Percentiles rank a stretch among this genome's conserved stretches.
Evolutionary conservation across 2,797 vertebrate genomes (phyloP).

Genomic region (Diceros bicornis): DNA sequence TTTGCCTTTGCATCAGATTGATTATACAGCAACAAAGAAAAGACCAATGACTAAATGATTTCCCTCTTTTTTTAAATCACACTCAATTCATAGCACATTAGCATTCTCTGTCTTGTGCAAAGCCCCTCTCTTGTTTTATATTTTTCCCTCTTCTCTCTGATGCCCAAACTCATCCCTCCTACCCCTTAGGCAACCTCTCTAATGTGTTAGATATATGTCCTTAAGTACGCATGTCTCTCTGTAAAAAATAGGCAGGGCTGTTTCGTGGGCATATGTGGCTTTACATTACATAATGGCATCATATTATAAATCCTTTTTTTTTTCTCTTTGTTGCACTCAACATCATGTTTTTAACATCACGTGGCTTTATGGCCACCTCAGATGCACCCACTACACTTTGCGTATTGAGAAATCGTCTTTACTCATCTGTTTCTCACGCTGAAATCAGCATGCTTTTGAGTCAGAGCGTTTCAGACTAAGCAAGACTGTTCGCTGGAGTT

Average conservation of each 20-base stretch:
- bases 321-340: neutral
- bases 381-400: neutral
- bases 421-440: slow-evolving; percentile 5
- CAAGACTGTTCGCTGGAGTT: neutral
- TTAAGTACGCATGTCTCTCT: neutral
- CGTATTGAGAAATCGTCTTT: neutral
- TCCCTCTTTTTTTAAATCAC: neutral
- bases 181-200: neutral
- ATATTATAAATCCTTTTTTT: neutral
- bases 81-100: neutral
- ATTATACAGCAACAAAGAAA: neutral
- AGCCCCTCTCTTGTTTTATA: neutral
- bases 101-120: neutral
- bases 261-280: neutral
- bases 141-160: neutral
- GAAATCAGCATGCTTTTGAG: slow-evolving; percentile 24
- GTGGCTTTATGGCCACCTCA: neutral
- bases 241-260: neutral
- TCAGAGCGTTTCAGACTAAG: neutral
- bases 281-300: neutral
- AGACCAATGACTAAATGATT: neutral
- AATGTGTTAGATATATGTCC: neutral
- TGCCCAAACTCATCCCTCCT: neutral
- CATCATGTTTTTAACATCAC: neutral
- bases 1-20: neutral